Conservation (phyloP, 2,797 vertebrate genomes). For the Silurus lanzhouensis region DNA sequence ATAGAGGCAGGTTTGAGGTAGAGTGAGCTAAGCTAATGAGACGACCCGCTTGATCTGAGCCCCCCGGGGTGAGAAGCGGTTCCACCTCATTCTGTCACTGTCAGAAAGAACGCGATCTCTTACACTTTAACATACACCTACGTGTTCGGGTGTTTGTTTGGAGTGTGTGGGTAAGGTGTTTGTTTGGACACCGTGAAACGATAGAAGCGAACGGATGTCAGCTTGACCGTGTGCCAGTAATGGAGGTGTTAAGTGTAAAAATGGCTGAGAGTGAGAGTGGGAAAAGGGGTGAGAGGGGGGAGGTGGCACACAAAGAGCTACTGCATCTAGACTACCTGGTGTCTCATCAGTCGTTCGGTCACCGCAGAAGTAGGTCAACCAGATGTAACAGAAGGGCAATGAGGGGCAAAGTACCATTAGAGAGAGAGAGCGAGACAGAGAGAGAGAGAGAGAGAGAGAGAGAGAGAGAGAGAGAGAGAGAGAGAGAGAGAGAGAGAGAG, state of each 20-base stretch:
- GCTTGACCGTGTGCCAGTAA: constrained; percentile 50
- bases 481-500: neutral
- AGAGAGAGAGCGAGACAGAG: constrained; percentile 18
- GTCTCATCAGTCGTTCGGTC: constrained; percentile 69
- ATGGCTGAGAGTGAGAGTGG: constrained; percentile 54
- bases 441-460: neutral
- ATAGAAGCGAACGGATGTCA: constrained; percentile 55
- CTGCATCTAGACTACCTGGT: constrained; percentile 65
- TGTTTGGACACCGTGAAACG: constrained; percentile 20
- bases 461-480: neutral
- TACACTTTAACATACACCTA: constrained; percentile 12
- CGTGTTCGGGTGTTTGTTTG: neutral
- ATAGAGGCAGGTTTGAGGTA: constrained; percentile 50
- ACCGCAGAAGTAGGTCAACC: constrained; percentile 91
- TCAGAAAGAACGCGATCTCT: constrained; percentile 7
- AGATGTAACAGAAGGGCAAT: constrained; percentile 92
- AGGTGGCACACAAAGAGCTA: constrained; percentile 67
- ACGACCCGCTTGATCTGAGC: constrained; percentile 64
- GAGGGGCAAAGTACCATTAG: constrained; percentile 72
- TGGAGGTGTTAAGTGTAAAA: constrained; percentile 69
- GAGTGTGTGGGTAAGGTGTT: neutral
- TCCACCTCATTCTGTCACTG: constrained; percentile 33
- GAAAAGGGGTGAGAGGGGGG: constrained; percentile 27
- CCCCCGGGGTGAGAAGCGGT: constrained; percentile 45
- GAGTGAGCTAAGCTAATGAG: constrained; percentile 70